Conservation (phyloP, 2,797 vertebrate species). For the Epinephelus awoara region DNA sequence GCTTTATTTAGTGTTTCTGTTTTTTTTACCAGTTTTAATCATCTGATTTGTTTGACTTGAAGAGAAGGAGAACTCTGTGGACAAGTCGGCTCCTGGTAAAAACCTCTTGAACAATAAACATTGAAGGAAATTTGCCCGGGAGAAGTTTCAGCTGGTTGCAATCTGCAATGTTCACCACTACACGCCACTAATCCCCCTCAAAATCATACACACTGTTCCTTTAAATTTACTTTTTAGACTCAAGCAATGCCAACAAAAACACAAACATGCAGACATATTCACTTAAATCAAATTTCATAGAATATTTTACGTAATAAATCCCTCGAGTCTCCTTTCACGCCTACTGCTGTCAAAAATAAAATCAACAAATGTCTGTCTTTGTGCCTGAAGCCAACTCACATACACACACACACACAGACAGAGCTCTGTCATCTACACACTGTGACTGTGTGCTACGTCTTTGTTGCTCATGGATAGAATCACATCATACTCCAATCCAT, state of each 20-base stretch:
- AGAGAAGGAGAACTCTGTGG: no score
- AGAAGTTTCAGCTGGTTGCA: no score
- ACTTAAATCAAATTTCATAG: conserved; percentile 8
- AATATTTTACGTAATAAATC: conserved; percentile 18
- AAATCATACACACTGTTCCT: no score
- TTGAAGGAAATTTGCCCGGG: no score
- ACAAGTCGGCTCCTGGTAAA: no score
- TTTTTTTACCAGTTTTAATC: no score
- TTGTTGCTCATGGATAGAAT: conserved; percentile 17
- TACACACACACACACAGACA: conserved; percentile 4
- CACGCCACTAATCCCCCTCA: no score
- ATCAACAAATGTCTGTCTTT: conserved; percentile 34
- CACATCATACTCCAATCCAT: conserved; percentile 23
- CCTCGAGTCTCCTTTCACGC: background rate
- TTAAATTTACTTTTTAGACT: background rate
- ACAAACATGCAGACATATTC: background rate
- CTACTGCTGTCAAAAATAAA: conserved; percentile 32
- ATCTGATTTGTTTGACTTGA: no score
- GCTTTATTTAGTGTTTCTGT: no score
- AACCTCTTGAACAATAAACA: no score
- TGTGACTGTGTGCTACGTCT: conserved; percentile 21
- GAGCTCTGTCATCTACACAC: background rate
- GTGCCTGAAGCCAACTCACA: conserved; percentile 16
- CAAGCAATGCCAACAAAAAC: background rate
- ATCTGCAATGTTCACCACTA: no score